phyloP scores from a whole-genome alignment of 2,888 invertebrate species.

The Cryptus viduatorius region DNA sequence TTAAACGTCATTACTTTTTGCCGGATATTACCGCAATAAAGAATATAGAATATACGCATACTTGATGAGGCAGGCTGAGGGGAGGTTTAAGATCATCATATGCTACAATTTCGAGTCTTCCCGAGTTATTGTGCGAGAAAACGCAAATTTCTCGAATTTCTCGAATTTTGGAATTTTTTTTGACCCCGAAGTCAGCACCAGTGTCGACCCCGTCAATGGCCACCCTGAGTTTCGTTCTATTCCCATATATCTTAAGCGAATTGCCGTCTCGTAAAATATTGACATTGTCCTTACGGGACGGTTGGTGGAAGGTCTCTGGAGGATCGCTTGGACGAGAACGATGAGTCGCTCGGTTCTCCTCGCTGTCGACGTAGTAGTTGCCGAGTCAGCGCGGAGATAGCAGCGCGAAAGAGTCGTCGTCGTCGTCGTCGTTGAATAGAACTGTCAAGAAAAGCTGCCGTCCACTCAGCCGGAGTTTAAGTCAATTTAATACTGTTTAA shows the following conservation, averaged over 20 bases:
- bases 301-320: constrained; percentile 54
- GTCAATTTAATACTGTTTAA: constrained; percentile 79
- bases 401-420: constrained; percentile 53
- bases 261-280: constrained; percentile 77
- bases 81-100: too few relatives aligned
- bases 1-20: background rate
- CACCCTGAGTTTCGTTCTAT: constrained; percentile 21
- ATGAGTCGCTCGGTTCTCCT: constrained; percentile 37
- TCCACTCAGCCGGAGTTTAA: constrained; percentile 67
- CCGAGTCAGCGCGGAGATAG: constrained; percentile 24
- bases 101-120: background rate
- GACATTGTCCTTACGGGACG: constrained; percentile 74
- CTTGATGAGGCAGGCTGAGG: too few relatives aligned
- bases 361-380: constrained; percentile 12
- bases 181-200: background rate
- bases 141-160: background rate
- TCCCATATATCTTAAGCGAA: constrained; percentile 68
- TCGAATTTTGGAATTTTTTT: background rate
- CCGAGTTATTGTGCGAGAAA: background rate
- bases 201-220: background rate
- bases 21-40: background rate
- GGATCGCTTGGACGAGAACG: constrained; percentile 51
- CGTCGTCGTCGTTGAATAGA: constrained; percentile 60
- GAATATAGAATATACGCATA: too few relatives aligned
- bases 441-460: constrained; percentile 71